Percentiles rank a stretch among this genome's conserved stretches.
Conservation (phyloP, 2,888 invertebrate genomes). For the Mallateleia sp. region DNA sequence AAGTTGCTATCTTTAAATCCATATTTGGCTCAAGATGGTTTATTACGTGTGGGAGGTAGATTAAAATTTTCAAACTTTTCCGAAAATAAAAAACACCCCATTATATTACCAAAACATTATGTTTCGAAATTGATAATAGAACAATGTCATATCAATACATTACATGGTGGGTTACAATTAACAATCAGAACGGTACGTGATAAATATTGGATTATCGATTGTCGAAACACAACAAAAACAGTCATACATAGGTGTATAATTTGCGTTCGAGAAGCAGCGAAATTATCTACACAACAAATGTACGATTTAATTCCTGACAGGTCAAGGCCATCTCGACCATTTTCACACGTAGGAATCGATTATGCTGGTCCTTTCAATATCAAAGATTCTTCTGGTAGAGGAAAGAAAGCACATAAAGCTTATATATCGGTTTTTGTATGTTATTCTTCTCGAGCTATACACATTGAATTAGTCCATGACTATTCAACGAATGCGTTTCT, state of each 20-base stretch:
- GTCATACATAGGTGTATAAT: not conserved
- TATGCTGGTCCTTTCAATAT: slow-evolving; percentile 52
- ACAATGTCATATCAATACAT: not conserved
- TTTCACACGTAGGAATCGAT: slow-evolving; percentile 41
- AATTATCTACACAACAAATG: not conserved
- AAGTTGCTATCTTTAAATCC: too few species aligned
- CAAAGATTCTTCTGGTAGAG: slow-evolving; percentile 24
- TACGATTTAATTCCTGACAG: not conserved
- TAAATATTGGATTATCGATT: slow-evolving; percentile 7
- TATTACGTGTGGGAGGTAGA: slow-evolving; percentile 74
- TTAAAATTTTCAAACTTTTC: slow-evolving; percentile 8
- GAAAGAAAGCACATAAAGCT: slow-evolving; percentile 24
- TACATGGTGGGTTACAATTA: slow-evolving; percentile 8
- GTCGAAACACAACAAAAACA: not conserved
- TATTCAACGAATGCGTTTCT: slow-evolving; percentile 44
- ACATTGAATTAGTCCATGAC: slow-evolving; percentile 49
- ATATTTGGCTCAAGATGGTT: not conserved
- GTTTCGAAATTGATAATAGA: not conserved
- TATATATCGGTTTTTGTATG: slow-evolving; percentile 59
- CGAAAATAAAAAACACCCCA: not conserved
- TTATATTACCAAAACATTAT: slow-evolving; percentile 1
- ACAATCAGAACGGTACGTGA: not conserved
- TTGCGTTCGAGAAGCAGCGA: not conserved
- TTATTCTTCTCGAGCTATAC: not conserved
- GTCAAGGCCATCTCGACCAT: slow-evolving; percentile 15